A percentile compares a stretch with the other conserved stretches of the same genome.
phyloP scores from a whole-genome alignment of 2,797 vertebrate species.

The Myotis daubentonii region DNA sequence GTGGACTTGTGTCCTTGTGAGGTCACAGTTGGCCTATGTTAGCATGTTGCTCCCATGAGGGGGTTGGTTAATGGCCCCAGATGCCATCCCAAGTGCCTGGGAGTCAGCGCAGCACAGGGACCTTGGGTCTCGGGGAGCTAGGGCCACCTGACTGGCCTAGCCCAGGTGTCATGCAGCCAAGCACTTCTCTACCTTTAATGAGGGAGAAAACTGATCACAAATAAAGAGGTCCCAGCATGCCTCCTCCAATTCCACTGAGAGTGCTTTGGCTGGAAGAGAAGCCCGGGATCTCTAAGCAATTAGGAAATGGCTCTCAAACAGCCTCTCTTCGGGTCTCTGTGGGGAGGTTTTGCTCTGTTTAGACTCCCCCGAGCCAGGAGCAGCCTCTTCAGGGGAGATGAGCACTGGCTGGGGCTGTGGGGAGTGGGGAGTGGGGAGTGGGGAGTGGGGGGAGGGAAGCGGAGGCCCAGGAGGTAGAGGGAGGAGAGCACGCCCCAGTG shows the following conservation, averaged over 20 bases:
- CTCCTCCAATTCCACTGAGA: background rate
- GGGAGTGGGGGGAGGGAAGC: too few species aligned
- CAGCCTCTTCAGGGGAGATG: background rate
- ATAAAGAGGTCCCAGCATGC: background rate
- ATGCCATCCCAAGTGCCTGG: too few species aligned
- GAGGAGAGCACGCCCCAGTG: background rate
- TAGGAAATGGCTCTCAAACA: background rate
- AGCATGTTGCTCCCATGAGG: background rate
- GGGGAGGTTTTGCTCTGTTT: background rate
- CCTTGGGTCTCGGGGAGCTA: background rate
- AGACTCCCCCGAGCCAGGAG: background rate
- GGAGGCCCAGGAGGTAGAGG: too few species aligned
- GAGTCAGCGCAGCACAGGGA: background rate
- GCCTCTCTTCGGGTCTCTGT: background rate
- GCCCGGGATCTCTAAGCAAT: background rate
- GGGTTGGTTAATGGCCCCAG: background rate
- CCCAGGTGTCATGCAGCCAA: fast-evolving
- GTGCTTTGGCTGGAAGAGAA: background rate
- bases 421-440: fast-evolving
- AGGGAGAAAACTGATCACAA: background rate
- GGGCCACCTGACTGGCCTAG: background rate
- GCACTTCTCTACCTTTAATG: background rate
- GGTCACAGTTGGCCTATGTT: background rate
- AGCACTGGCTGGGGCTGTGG: background rate
- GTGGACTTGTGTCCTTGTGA: background rate